Evolutionary conservation across 2,888 invertebrate species (phyloP), one percentile per base, ranked within the genome.

Genomic region (Lasioglossum lativentre): DNA sequence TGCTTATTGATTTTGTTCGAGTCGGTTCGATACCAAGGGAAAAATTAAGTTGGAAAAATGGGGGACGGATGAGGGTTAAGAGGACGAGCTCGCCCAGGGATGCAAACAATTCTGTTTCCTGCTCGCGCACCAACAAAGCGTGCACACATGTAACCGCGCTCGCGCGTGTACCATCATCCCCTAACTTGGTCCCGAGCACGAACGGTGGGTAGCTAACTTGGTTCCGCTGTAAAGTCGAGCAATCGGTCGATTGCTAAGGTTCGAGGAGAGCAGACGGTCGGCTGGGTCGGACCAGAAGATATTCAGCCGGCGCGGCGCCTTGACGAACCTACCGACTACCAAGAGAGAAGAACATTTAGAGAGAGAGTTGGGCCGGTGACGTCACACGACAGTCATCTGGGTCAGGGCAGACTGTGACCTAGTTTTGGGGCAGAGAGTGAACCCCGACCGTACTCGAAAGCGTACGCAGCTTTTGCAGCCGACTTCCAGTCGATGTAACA

Each of bases 351-450:
- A 83, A 83, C 83, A 86, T 77, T 78, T 85, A 85, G 86, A 88
- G 83, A 85, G 86, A 88, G 83, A 87, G 85, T 83, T 88, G 84
- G 75, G 63, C 72, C 74, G 83, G 80, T 92, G 92, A 93, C 94
- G 94, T 94, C 93, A 94, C 89, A 4, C 87, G 87, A 86, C 87
- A 92, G 88, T 93, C 93, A 94, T 94, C 92, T 93, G 91, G 94
- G 94, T 94, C 93, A 92, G 93, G 90, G 93, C 91, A 85, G 88
- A 90, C 91, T 92, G 85, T 91, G 94, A 93, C 94, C 94, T 90
- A 93, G 92, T 93, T 56, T 88, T 78, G 85, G 19, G 75, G 63
- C 59, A 85, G 23, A 63, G 42, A 66, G 81, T 80, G 78, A 74
- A 75, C 76, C 47, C 23, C 71, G 80, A 70, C 80, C 66, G 82